Conservation (phyloP, 2,888 invertebrate species). For the Linnaemya tessellans region DNA sequence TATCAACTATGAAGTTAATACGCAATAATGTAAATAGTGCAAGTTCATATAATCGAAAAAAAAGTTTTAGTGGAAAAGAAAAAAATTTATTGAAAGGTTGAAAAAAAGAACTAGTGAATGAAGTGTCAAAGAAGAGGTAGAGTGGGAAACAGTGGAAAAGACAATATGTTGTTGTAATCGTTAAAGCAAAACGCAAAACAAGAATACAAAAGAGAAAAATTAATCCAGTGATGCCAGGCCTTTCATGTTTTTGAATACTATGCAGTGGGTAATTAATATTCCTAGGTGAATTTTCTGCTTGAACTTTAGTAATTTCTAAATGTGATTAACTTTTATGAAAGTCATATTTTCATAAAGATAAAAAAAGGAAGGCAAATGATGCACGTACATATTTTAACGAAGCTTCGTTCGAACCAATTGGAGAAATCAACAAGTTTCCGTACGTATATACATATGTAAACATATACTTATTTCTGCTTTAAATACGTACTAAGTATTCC, state of each 20-base stretch:
- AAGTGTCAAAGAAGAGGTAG: conserved; percentile 54
- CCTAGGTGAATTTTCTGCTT: too few relatives aligned
- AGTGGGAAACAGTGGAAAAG: conserved; percentile 57
- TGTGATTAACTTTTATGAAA: too few relatives aligned
- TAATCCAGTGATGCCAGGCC: conserved; percentile 57
- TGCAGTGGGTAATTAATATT: too few relatives aligned
- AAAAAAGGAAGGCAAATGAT: too few relatives aligned
- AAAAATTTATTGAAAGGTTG: conserved; percentile 53
- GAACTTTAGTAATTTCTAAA: too few relatives aligned
- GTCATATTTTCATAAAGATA: too few relatives aligned
- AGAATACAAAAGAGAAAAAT: conserved; percentile 65
- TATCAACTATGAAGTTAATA: conserved; percentile 1
- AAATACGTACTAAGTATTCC: too few relatives aligned
- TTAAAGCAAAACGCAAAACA: conserved; percentile 69
- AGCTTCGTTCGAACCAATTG: too few relatives aligned
- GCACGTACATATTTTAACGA: too few relatives aligned
- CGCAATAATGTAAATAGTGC: conserved; percentile 9
- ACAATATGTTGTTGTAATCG: conserved; percentile 69
- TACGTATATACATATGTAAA: too few relatives aligned
- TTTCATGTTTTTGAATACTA: neutral
- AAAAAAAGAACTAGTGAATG: conserved; percentile 68
- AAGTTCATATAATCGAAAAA: conserved; percentile 36
- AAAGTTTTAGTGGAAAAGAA: conserved; percentile 29
- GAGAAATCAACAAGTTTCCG: too few relatives aligned
- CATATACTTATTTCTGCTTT: too few relatives aligned